phyloP scores from a whole-genome alignment of 2,797 vertebrate genomes.

The Sebastes taczanowskii region DNA sequence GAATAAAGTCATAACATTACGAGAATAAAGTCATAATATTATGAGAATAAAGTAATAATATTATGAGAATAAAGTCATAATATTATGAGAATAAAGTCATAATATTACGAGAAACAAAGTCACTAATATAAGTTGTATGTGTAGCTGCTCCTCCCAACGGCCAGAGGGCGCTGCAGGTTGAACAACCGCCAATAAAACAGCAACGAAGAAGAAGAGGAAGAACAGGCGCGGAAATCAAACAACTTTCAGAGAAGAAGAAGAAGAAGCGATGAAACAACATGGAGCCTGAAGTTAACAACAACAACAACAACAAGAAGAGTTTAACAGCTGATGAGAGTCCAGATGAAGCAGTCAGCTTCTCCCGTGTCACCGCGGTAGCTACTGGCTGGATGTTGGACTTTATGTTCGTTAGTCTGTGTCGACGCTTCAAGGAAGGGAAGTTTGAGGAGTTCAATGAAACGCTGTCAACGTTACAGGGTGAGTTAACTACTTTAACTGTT shows the following conservation, averaged over 20 bases:
- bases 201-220: too few species aligned
- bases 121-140: not conserved
- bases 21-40: too few species aligned
- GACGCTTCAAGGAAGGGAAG: constrained; percentile 65
- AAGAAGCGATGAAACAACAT: constrained; percentile 12
- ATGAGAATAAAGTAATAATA: too few species aligned
- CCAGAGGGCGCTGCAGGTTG: constrained; percentile 18
- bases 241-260: not conserved
- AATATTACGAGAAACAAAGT: too few species aligned
- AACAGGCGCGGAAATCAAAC: constrained; percentile 31
- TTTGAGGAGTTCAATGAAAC: constrained; percentile 59
- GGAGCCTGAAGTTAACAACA: not conserved
- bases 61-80: too few species aligned
- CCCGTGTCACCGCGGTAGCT: constrained; percentile 42
- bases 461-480: constrained; percentile 68
- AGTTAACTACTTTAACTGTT: not conserved
- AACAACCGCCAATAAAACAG: too few species aligned
- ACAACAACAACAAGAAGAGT: not conserved
- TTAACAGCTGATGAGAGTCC: not conserved
- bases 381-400: constrained; percentile 79
- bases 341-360: constrained; percentile 9
- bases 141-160: constrained; percentile 20
- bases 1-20: too few species aligned
- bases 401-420: constrained; percentile 71
- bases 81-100: too few species aligned